Percentiles rank a stretch among this genome's conserved stretches.
These are phyloP conservation scores for Pempheris klunzingeri DNA, from an alignment of 2,797 vertebrate genomes.

Conservation along the genomic window DNA sequence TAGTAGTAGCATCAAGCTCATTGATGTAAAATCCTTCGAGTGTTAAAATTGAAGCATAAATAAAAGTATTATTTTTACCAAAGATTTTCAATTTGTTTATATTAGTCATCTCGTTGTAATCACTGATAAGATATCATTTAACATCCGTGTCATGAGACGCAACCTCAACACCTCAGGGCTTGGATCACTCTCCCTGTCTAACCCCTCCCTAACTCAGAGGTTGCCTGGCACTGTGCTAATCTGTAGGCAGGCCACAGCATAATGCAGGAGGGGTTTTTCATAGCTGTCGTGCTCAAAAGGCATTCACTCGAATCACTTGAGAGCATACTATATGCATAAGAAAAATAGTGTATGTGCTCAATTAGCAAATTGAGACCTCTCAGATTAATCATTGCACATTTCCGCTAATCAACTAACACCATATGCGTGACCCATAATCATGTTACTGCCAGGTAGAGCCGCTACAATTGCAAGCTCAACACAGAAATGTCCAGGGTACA, in stretches of 20 bases:
- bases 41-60: not conserved
- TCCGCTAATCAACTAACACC: not conserved
- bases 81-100: not conserved
- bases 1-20: not conserved
- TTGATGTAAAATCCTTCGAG: not conserved
- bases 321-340: not conserved
- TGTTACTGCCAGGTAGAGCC: not conserved
- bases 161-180: not conserved
- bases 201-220: constrained; percentile 18
- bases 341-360: not conserved
- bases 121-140: not conserved
- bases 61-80: not conserved
- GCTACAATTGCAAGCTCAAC: not conserved
- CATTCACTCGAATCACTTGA: not conserved
- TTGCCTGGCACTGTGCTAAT: not conserved
- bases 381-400: not conserved
- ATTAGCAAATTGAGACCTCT: not conserved
- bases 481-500: not conserved
- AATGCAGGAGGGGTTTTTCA: constrained; percentile 10
- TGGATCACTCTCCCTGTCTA: constrained; percentile 4
- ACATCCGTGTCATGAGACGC: not conserved
- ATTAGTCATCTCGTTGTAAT: constrained; percentile 9
- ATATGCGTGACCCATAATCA: not conserved
- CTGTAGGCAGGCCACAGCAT: constrained; percentile 12
- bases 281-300: constrained; percentile 2